Conservation (phyloP, 2,797 vertebrate genomes). For the Toxotes lorentzi region DNA sequence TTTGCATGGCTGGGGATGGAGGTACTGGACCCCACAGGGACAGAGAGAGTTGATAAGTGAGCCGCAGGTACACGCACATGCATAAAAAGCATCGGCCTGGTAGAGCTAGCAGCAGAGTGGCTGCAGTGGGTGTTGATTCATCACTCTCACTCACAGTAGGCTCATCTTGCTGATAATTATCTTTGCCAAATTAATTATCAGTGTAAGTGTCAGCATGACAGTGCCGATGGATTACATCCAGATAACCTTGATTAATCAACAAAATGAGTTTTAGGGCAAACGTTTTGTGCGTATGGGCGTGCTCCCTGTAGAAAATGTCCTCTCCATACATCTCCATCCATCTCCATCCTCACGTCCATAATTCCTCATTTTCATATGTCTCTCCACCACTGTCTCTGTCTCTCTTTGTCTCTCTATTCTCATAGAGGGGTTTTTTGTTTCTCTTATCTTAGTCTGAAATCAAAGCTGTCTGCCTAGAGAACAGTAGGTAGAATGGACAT, state of each 20-base stretch:
- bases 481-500: conserved; percentile 34
- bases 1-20: conserved; percentile 26
- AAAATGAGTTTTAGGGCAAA: conserved; percentile 69
- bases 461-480: conserved; percentile 41
- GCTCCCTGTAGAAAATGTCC: conserved; percentile 43
- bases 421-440: conserved; percentile 13
- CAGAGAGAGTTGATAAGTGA: conserved; percentile 29
- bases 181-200: conserved; percentile 80
- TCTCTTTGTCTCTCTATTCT: conserved; percentile 24
- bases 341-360: conserved; percentile 39
- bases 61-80: conserved; percentile 50
- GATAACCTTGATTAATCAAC: conserved; percentile 81
- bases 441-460: conserved; percentile 58
- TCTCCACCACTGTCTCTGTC: conserved; percentile 8
- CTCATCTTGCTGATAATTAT: conserved; percentile 77
- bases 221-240: conserved; percentile 74
- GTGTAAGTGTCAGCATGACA: conserved; percentile 74
- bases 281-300: conserved; percentile 58
- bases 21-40: conserved; percentile 28
- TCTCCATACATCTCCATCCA: conserved; percentile 39
- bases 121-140: conserved; percentile 72
- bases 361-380: not conserved
- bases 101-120: conserved; percentile 52
- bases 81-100: conserved; percentile 32
- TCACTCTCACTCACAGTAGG: conserved; percentile 70